Conservation (phyloP, 2,888 invertebrate species). For the Drosophila borealis region DNA sequence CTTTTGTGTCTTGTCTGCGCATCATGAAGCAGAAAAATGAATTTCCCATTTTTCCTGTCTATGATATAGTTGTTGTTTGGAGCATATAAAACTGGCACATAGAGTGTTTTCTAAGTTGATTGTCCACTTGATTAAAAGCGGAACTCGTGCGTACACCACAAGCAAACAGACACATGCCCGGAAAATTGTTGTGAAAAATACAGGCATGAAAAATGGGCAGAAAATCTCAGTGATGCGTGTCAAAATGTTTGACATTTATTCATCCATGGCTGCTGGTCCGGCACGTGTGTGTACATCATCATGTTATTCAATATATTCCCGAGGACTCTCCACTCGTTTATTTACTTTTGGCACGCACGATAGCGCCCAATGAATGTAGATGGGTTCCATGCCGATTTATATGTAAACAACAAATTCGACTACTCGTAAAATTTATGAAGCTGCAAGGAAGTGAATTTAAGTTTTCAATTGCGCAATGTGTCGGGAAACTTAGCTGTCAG, state of each 20-base stretch:
- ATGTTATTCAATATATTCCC: constrained; percentile 34
- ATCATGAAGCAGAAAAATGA: too few species aligned
- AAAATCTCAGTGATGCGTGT: constrained; percentile 62
- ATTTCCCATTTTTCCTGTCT: too few species aligned
- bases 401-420: constrained; percentile 41
- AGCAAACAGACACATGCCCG: constrained; percentile 19
- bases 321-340: constrained; percentile 18
- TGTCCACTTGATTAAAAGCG: constrained; percentile 72
- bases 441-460: constrained; percentile 30
- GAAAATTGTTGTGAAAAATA: constrained; percentile 12
- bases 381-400: constrained; percentile 6
- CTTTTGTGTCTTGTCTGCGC: too few species aligned
- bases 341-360: constrained; percentile 49
- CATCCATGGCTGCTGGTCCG: constrained; percentile 30
- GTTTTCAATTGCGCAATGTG: constrained; percentile 11
- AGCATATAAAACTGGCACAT: constrained; percentile 36
- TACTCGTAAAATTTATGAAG: constrained; percentile 39
- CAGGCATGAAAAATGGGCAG: constrained; percentile 36
- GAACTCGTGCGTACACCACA: constrained; percentile 63
- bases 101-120: constrained; percentile 59
- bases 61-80: too few species aligned
- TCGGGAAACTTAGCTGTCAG: constrained; percentile 8
- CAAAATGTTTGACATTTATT: constrained; percentile 55
- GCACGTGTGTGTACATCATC: constrained; percentile 37
- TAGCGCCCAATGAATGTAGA: constrained; percentile 8